phyloP scores from a whole-genome alignment of 2,113 vertebrate genomes.

The Microtus pennsylvanicus region DNA sequence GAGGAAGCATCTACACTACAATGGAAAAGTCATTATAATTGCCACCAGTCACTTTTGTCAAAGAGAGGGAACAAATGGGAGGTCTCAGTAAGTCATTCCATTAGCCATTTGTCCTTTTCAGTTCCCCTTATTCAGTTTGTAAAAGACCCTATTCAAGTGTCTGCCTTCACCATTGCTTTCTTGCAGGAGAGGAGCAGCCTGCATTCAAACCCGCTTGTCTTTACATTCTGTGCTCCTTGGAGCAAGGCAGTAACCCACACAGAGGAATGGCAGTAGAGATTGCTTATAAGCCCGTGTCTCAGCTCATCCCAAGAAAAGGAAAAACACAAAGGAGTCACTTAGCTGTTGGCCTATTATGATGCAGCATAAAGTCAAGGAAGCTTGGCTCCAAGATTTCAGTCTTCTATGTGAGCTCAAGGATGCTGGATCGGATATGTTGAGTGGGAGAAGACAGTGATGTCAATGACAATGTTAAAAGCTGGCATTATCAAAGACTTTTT shows the following conservation, averaged over 20 bases:
- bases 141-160: not conserved
- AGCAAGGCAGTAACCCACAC: not conserved
- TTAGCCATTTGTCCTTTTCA: not conserved
- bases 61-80: not conserved
- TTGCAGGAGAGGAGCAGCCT: not conserved
- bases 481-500: not conserved
- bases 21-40: not conserved
- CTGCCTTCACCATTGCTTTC: not conserved
- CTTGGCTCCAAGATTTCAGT: not conserved
- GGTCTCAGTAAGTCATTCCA: not conserved
- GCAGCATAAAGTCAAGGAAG: not conserved
- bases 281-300: not conserved
- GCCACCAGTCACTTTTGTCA: not conserved
- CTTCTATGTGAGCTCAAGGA: not conserved
- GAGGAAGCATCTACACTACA: not conserved
- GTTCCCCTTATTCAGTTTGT: not conserved
- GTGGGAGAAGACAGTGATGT: not conserved
- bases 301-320: constrained; percentile 34
- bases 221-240: not conserved
- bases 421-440: not conserved
- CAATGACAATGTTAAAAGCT: not conserved
- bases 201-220: not conserved
- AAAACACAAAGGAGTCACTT: not conserved
- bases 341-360: not conserved
- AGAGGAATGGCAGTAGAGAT: not conserved